phyloP scores from a whole-genome alignment of 2,888 invertebrate species.

The Osmoderma eremita region DNA sequence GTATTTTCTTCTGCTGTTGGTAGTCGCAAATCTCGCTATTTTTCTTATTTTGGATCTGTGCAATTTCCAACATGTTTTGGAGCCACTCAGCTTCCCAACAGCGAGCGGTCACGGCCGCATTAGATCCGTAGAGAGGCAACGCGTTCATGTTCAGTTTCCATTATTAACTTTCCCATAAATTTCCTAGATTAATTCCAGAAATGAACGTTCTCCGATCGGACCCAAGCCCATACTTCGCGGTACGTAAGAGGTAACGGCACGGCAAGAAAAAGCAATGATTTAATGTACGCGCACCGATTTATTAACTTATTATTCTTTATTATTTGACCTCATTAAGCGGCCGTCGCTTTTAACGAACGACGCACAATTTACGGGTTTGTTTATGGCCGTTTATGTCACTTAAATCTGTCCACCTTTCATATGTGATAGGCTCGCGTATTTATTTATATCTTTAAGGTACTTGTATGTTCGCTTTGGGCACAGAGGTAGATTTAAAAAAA shows the following conservation, averaged over 20 bases:
- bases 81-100: too few relatives aligned
- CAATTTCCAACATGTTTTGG: too few relatives aligned
- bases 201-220: not conserved
- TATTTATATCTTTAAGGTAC: not conserved
- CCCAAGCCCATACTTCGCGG: not conserved
- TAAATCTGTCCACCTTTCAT: conserved; percentile 37
- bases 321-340: conserved; percentile 53
- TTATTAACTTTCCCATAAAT: conserved; percentile 31
- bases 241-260: not conserved
- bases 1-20: too few relatives aligned
- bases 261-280: conserved; percentile 32
- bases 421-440: conserved; percentile 9
- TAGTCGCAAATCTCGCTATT: too few relatives aligned
- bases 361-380: conserved; percentile 47
- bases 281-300: conserved; percentile 45
- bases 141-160: not conserved
- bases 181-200: conserved; percentile 29
- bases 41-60: too few relatives aligned
- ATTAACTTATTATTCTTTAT: conserved; percentile 52
- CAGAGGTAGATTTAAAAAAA: too few relatives aligned
- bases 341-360: conserved; percentile 49
- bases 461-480: too few relatives aligned
- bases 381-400: conserved; percentile 41
- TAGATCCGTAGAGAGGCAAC: too few relatives aligned
- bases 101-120: too few relatives aligned